A percentile compares a stretch with the other conserved stretches of the same genome.
These are phyloP conservation scores for Epinotia brunnichana DNA, from an alignment of 2,888 invertebrate species.

Conservation along the genomic window DNA sequence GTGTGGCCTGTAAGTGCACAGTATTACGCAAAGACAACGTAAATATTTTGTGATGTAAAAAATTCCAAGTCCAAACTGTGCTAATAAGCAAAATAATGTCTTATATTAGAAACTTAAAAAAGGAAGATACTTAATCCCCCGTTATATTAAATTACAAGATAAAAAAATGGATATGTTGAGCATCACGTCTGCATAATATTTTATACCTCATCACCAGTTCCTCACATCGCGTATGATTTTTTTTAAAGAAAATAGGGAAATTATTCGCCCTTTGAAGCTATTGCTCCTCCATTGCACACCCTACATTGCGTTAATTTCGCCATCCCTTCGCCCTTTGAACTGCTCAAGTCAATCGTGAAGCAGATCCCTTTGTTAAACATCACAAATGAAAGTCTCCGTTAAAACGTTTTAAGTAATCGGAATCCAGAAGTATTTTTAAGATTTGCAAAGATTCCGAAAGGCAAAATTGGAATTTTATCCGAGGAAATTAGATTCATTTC, in stretches of 20 bases:
- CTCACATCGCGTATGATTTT: constrained; percentile 59
- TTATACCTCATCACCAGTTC: constrained; percentile 37
- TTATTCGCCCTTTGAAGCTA: constrained; percentile 75
- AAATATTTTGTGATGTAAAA: too few species aligned
- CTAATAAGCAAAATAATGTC: too few species aligned
- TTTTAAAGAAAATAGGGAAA: constrained; percentile 74
- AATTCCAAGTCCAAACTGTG: not conserved
- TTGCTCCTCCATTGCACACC: constrained; percentile 76
- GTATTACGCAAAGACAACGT: too few species aligned
- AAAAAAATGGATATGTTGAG: not conserved
- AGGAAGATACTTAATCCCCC: too few species aligned
- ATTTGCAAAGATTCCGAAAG: constrained; percentile 65
- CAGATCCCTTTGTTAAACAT: constrained; percentile 82
- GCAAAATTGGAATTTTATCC: constrained; percentile 57
- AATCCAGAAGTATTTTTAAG: constrained; percentile 78
- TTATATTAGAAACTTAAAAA: too few species aligned
- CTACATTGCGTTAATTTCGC: constrained; percentile 76
- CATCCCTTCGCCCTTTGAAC: constrained; percentile 78
- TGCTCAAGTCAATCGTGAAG: constrained; percentile 82
- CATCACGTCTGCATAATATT: not conserved
- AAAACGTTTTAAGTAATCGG: constrained; percentile 81
- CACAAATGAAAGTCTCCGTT: constrained; percentile 79
- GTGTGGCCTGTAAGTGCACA: too few species aligned
- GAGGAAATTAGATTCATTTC: constrained; percentile 52
- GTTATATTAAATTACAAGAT: too few species aligned